These are phyloP conservation scores for Xestobium rufovillosum DNA, from an alignment of 2,888 invertebrate genomes.

Conservation along the genomic window DNA sequence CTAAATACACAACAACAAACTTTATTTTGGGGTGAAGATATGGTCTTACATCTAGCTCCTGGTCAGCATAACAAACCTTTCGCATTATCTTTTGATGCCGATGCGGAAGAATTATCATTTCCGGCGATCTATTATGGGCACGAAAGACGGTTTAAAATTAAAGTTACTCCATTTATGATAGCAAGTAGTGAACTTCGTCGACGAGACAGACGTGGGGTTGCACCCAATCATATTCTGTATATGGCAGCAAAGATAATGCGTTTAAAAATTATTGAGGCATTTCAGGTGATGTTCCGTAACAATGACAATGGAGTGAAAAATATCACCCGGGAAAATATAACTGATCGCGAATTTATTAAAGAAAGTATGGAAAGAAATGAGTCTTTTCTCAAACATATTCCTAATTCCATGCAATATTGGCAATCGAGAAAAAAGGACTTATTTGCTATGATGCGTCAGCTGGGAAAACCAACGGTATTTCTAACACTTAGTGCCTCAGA, in stretches of 20 bases:
- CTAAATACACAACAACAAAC: constrained; percentile 2
- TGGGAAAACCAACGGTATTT: constrained; percentile 37
- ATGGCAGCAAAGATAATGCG: constrained; percentile 11
- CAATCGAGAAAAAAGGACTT: constrained; percentile 34
- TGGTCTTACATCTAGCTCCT: constrained; percentile 1
- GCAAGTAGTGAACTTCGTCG: constrained; percentile 14
- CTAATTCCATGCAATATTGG: constrained; percentile 39
- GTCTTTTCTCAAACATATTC: constrained; percentile 35
- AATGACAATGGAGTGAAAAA: constrained; percentile 27
- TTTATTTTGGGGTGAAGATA: constrained; percentile 6
- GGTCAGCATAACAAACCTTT: constrained; percentile 2
- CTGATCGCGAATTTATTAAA: constrained; percentile 31
- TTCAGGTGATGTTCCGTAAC: constrained; percentile 29
- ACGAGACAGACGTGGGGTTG: constrained; percentile 12
- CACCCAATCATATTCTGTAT: constrained; percentile 10
- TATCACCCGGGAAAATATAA: constrained; percentile 30
- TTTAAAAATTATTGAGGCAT: constrained; percentile 22
- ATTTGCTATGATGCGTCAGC: constrained; percentile 39
- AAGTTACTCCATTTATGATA: constrained; percentile 14
- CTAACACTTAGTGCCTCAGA: constrained; percentile 41
- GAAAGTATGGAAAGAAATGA: constrained; percentile 33
- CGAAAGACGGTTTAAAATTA: constrained; percentile 11
- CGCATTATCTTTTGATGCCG: constrained; percentile 5
- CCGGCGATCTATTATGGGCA: constrained; percentile 10
- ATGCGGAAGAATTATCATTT: constrained; percentile 11